Conservation (phyloP, 2,888 invertebrate species). For the Tenthredo notha region DNA sequence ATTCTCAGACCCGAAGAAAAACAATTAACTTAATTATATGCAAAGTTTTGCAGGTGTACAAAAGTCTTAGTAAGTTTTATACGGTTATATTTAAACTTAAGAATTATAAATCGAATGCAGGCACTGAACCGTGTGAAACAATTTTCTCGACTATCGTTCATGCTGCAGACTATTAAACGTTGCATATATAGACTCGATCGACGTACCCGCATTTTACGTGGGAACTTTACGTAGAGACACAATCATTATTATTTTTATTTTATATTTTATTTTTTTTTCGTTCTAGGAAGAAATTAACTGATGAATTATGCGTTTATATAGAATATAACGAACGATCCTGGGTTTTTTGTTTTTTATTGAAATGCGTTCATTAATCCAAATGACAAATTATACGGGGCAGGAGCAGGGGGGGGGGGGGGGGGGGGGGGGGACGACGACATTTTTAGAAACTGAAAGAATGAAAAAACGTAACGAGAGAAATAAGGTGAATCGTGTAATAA, state of each 20-base stretch:
- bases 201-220: constrained; percentile 45
- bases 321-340: background rate
- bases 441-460: background rate
- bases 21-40: constrained; percentile 48
- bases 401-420: too few species aligned
- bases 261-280: background rate
- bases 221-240: constrained; percentile 26
- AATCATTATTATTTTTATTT: background rate
- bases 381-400: background rate
- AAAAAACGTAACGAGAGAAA: background rate
- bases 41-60: constrained; percentile 46
- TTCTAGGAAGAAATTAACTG: background rate
- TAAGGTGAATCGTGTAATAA: constrained; percentile 26
- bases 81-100: background rate
- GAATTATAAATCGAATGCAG: background rate
- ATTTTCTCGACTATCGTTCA: constrained; percentile 17
- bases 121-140: constrained; percentile 46
- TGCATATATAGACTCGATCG: constrained; percentile 6
- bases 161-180: constrained; percentile 8
- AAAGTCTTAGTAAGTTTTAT: background rate
- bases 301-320: background rate
- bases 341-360: too few species aligned
- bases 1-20: background rate
- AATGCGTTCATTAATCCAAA: background rate
- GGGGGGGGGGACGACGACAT: too few species aligned